Base-by-base conservation (phyloP, 2,113 vertebrate genomes). In the Lethenteron reissneri region DNA sequence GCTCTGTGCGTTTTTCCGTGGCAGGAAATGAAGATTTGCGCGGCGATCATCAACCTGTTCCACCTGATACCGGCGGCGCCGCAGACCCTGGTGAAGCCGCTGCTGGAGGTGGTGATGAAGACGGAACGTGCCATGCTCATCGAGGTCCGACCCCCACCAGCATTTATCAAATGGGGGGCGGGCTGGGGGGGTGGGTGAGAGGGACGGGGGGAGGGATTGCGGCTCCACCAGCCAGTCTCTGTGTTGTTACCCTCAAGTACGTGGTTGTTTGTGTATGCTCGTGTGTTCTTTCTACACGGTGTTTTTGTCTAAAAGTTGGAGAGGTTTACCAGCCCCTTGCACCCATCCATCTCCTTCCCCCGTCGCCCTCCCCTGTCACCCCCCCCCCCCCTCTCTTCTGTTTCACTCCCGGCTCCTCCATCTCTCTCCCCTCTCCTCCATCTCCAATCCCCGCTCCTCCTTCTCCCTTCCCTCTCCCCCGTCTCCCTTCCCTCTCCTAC, bases 1-100 rank as follows among this genome's bases (percentile, higher is more conserved):
- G 41, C 41, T 41, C 41, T 41, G 41, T 41, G 41, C 41, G 41
- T 41, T 41, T 41, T 41, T 41, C 41, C 41, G 41, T 41, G 41
- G 12, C 73, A 97, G 94, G 94, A 99, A 78, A 99, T 99, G 94
- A 99, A 95, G 83, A 99, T 99, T 76, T 99, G 94, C 74, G 97
- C 94, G 0, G 92, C 94, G 73, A 99, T 99, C 79, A 99, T 99
- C 78, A 99, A 99, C 79, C 85, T 99, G 56, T 99, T 99, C 78
- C 94, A 99, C 77, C 82, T 99, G 81, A 99, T 99, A 80, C 94
- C 94, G 56, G 94, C 94, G 4, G 94, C 94, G 9, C 94, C 94
- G 15, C 94, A 97, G 77, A 99, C 94, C 11, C 81, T 99, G 75
- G 92, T 99, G 72, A 99, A 99, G 74, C 94, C 94, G 73, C 78